Base-by-base conservation (phyloP, 2,797 vertebrate genomes). In the Octomys mimax region DNA sequence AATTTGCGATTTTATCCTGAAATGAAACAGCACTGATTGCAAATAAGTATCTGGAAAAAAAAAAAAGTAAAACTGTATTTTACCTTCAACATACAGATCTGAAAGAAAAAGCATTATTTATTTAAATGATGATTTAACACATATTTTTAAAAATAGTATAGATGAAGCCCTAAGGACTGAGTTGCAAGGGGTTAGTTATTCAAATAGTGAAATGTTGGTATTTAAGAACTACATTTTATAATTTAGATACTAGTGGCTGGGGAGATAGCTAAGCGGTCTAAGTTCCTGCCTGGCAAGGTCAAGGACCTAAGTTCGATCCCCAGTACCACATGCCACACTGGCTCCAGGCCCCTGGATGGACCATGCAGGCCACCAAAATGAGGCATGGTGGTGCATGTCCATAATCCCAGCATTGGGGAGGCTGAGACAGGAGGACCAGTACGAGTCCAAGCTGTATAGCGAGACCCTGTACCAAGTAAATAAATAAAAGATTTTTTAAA, bases 131-230 rank as follows among this genome's bases (percentile, higher is more conserved):
- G 96, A 95, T 83, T 28, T 92, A 49, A 61, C 57, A 62, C 77
- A 91, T 92, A 71, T 95, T 95, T 96, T 84, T 70, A 80, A 52
- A 94, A 87, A 90, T 33, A 95, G 64, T 36, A 62, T 57, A 28
- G 79, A 85, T 77, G 97, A 91, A 52, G 46, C 78, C 81, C 26
- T 39, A 52, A 85, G 42, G n/a, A 31, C 5, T 86, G 49, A 61
- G 13, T 31, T 71, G 95, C 96, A 95, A 96, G 92, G 89, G 94
- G 70, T 39, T 46, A 59, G 71, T 73, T 33, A 26, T 1, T 91
- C 62, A 96, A 95, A 78, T 92, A 96, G 98, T 19, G 88, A 75
- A 91, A 95, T 89, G 80, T 80, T 75, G 85, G n/a, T 92, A n/a
- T 96, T 95, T 89, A 46, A 89, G 93, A 80, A 75, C 78, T 26